phyloP scores from a whole-genome alignment of 1,140 invertebrate genomes.

The Aricia agestis region DNA sequence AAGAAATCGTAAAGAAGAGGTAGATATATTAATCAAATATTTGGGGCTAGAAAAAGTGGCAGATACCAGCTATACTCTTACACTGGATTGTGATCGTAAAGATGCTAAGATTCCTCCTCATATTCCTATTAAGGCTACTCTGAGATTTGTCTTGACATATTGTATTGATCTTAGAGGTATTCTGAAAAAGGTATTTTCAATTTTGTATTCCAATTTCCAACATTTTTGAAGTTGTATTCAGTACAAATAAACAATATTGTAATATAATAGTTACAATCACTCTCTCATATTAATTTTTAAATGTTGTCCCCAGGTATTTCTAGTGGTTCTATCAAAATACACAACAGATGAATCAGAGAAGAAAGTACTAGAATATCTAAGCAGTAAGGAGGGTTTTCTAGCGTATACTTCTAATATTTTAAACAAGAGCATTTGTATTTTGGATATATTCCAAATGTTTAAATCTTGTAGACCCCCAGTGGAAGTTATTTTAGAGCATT shows the following conservation, averaged over 20 bases:
- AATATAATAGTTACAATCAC: too few species aligned
- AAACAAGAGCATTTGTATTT: constrained; percentile 76
- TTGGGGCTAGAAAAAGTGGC: constrained; percentile 35
- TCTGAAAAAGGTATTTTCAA: constrained; percentile 68
- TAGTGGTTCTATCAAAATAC: constrained; percentile 78
- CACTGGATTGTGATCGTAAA: constrained; percentile 33
- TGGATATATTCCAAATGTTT: constrained; percentile 82
- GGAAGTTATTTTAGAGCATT: constrained; percentile 81
- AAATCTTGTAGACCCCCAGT: constrained; percentile 80
- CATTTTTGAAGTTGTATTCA: constrained; percentile 4
- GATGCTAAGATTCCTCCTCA: constrained; percentile 54
- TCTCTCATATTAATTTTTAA: too few species aligned
- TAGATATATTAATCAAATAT: constrained; percentile 41
- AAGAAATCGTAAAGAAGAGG: constrained; percentile 41
- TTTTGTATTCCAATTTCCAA: too few species aligned
- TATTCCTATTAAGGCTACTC: constrained; percentile 56
- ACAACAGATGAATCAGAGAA: constrained; percentile 79
- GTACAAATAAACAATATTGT: too few species aligned
- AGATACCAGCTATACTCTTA: constrained; percentile 39
- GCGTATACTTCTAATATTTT: constrained; percentile 80
- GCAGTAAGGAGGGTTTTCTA: constrained; percentile 79
- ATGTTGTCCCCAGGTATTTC: constrained; percentile 75
- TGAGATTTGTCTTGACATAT: constrained; percentile 58
- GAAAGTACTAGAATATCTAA: constrained; percentile 79
- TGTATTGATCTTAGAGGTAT: constrained; percentile 65